Conservation (phyloP, 2,113 vertebrate genomes). For the Chloropsis hardwickii region DNA sequence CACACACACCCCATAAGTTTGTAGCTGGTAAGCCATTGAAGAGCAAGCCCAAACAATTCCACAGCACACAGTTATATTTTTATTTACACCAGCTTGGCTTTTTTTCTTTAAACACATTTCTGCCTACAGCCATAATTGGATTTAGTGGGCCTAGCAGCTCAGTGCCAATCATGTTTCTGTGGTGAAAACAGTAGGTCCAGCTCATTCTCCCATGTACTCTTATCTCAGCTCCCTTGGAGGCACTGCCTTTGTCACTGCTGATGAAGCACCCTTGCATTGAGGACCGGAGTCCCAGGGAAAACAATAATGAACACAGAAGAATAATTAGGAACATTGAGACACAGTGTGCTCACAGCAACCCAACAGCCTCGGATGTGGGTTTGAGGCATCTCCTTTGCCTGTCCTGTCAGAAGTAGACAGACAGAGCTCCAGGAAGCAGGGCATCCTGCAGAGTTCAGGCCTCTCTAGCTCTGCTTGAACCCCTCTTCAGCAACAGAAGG, state of each 20-base stretch:
- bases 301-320: neutral
- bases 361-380: neutral
- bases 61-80: neutral
- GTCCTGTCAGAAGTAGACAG: neutral
- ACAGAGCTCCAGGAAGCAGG: neutral
- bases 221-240: neutral
- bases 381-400: neutral
- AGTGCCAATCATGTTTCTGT: constrained; percentile 28
- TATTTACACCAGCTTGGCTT: neutral
- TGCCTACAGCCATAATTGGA: neutral
- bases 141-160: neutral
- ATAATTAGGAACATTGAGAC: neutral
- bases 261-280: neutral
- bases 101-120: neutral
- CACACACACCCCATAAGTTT: neutral
- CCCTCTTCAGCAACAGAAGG: neutral
- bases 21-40: neutral
- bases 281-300: neutral
- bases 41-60: neutral
- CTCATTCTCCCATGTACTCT: neutral
- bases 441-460: neutral
- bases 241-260: neutral
- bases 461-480: neutral
- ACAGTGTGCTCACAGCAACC: neutral
- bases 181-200: constrained; percentile 19